Evolutionary conservation across 2,113 vertebrate species (phyloP).

Genomic region (Dromas ardeola): DNA sequence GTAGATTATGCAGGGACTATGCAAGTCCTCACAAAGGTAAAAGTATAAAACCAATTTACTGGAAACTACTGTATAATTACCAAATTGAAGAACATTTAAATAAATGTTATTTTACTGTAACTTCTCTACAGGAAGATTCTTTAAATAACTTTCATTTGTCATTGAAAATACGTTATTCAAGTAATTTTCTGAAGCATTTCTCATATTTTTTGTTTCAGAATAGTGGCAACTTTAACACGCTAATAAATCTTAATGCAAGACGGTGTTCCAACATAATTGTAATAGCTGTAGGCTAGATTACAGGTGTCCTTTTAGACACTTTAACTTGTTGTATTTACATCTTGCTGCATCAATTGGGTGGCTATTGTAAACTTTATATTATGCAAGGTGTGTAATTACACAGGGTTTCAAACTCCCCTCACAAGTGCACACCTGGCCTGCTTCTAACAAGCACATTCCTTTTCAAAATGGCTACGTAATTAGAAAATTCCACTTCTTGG

Average conservation of each 20-base stretch:
- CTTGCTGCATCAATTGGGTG: constrained; percentile 40
- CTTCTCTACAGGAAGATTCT: background rate
- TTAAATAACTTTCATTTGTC: background rate
- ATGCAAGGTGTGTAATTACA: constrained; percentile 70
- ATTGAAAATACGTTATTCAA: background rate
- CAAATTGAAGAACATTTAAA: background rate
- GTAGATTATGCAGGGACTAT: background rate
- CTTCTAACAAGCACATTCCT: constrained; percentile 59
- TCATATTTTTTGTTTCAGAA: background rate
- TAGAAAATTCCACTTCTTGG: constrained; percentile 49
- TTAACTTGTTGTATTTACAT: constrained; percentile 49
- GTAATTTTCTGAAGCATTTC: background rate
- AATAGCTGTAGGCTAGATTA: constrained; percentile 48
- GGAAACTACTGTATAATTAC: background rate
- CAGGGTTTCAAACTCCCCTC: constrained; percentile 19
- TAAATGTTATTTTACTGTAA: background rate
- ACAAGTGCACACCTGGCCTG: constrained; percentile 65
- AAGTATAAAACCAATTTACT: background rate
- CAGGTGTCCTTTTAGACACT: constrained; percentile 67
- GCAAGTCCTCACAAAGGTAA: background rate
- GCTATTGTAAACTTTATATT: constrained; percentile 67
- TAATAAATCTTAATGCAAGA: constrained; percentile 43
- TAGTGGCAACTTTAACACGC: background rate
- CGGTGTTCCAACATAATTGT: constrained; percentile 29
- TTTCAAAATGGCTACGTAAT: constrained; percentile 37